Conservation (phyloP, 2,797 vertebrate species). For the Epinephelus awoara region DNA sequence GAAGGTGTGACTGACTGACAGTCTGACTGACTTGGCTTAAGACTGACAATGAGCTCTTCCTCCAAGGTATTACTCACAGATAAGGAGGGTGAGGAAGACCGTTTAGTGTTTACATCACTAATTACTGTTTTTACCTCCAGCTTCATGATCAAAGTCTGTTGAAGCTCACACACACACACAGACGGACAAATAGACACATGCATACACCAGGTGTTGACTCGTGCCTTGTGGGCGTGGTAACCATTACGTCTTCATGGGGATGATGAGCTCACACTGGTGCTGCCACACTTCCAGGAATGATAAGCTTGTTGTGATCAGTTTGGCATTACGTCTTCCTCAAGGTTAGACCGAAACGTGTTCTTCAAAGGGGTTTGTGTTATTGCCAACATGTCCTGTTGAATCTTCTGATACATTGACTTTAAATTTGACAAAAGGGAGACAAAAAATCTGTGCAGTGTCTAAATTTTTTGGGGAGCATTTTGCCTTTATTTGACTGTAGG, state of each 20-base stretch:
- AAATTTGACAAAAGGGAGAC: too few species aligned
- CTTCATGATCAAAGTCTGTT: conserved; percentile 81
- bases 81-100: conserved; percentile 59
- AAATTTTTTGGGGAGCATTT: too few species aligned
- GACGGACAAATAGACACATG: conserved; percentile 61
- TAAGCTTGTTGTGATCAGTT: conserved; percentile 61
- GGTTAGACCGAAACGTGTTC: neutral
- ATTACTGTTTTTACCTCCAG: conserved; percentile 84
- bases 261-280: conserved; percentile 74
- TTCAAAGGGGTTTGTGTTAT: neutral
- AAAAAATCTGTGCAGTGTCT: too few species aligned
- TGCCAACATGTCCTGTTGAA: too few species aligned
- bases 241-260: conserved; percentile 60
- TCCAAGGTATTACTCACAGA: conserved; percentile 75
- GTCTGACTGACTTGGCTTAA: conserved; percentile 68
- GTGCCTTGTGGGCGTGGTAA: conserved; percentile 74
- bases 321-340: neutral
- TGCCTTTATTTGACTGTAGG: too few species aligned
- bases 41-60: conserved; percentile 62
- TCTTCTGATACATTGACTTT: too few species aligned
- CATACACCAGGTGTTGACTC: conserved; percentile 76
- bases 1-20: conserved; percentile 73
- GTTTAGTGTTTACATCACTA: conserved; percentile 80
- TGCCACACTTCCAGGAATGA: conserved; percentile 82
- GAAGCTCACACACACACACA: conserved; percentile 50